Base-by-base conservation (phyloP, 1,140 invertebrate species). In the roundworm (Caenorhabditis elegans) region DNA sequence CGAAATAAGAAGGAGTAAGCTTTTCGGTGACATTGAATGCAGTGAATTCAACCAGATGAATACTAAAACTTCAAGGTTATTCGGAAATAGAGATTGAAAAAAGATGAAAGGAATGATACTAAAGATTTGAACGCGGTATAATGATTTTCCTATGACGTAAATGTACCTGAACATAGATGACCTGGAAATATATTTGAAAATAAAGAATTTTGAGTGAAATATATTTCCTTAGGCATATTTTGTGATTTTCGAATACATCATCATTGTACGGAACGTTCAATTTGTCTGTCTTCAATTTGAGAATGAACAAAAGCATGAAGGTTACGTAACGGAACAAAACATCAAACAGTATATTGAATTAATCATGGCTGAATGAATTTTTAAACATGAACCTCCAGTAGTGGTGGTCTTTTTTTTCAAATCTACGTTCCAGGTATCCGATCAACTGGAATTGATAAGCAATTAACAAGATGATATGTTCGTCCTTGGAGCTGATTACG, bases 61-160 rank as follows among this genome's bases (percentile, higher is more conserved):
- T 60, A 34, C 53, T 15, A 34, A 60, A 60, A 60, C 53, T 60
- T 60, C 53, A 70, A 70, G 60, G 60, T 39, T 70, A 34, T 39
- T 70, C 8, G 53, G 53, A 34, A 60, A 70, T 19, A 70, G 39
- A 43, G 17, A 43, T 22, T 22, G 10, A 31, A 15, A 34, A 34
- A n/a, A 6, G 13, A 17, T 34, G 17, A 17, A 24, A 22, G 13
- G 28, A 6, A 31, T n/a, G n/a, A n/a, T n/a, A n/a, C n/a, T n/a
- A 17, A 28, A 60, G 53, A 60, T 60, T 55, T 60, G 26, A 31
- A 31, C 13, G 34, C 53, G 15, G 13, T 34, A 8, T 60, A 17
- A 31, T 60, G 26, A n/a, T 28, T 11, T 31, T 34, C 28, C 26
- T 3, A 17, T 49, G 13, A 49, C n/a, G 47, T 49, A 2, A 49